Percentiles rank a stretch among this genome's conserved stretches.
phyloP scores from a whole-genome alignment of 2,113 vertebrate species.

The Oceanites oceanicus region DNA sequence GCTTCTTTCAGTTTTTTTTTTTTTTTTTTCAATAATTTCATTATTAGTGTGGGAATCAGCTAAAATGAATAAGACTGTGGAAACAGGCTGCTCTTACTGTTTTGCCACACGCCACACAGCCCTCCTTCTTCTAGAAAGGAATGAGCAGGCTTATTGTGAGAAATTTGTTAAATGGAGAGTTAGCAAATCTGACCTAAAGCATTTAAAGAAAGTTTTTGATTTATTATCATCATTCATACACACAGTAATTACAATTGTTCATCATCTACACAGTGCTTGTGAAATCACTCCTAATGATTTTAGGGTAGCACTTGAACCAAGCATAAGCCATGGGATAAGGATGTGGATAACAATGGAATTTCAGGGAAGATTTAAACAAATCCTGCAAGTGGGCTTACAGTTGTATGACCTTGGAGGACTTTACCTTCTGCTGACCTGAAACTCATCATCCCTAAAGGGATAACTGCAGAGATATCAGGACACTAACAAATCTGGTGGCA shows the following conservation, averaged over 20 bases:
- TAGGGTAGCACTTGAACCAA: not conserved
- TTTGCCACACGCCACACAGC: not conserved
- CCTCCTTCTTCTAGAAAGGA: not conserved
- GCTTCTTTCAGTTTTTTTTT: not conserved
- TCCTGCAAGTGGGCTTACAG: not conserved
- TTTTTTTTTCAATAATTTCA: not conserved
- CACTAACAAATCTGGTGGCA: not conserved
- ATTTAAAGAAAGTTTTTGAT: not conserved
- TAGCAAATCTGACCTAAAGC: not conserved
- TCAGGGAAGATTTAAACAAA: slow-evolving; percentile 36
- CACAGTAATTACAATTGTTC: not conserved
- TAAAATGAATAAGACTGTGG: not conserved
- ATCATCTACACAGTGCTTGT: not conserved
- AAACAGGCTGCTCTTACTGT: not conserved
- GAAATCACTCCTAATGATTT: slow-evolving; percentile 7
- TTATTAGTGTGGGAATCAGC: not conserved
- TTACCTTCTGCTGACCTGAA: slow-evolving; percentile 29
- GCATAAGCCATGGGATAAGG: not conserved
- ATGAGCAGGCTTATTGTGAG: not conserved
- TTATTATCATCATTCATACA: not conserved
- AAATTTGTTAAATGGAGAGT: not conserved
- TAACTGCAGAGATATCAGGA: not conserved
- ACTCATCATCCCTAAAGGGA: not conserved
- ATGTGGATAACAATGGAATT: slow-evolving; percentile 27
- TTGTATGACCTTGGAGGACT: not conserved